Percentiles rank a stretch among this genome's conserved stretches.
phyloP scores from a whole-genome alignment of 2,888 invertebrate genomes.

The Entomobrya proxima region DNA sequence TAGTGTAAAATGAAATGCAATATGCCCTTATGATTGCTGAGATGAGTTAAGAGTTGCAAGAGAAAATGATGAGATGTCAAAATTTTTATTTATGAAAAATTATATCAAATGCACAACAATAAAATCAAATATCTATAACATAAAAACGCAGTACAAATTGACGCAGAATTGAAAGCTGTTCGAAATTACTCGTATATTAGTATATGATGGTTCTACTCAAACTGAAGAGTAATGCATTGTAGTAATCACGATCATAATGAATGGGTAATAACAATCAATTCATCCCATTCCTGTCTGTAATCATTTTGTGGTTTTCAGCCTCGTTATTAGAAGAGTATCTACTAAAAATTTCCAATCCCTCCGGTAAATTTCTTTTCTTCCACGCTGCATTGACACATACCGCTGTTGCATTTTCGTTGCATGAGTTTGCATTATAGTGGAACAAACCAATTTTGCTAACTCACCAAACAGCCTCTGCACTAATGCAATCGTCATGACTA shows the following conservation, averaged over 20 bases:
- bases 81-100: conserved; percentile 14
- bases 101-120: conserved; percentile 18
- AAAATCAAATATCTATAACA: conserved; percentile 31
- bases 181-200: not conserved
- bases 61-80: too few species aligned
- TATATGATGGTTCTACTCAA: conserved; percentile 21
- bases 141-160: conserved; percentile 6
- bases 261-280: conserved; percentile 61
- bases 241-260: conserved; percentile 38
- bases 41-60: too few species aligned
- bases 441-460: not conserved
- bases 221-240: not conserved
- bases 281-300: conserved; percentile 8
- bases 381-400: conserved; percentile 26
- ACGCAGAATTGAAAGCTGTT: not conserved
- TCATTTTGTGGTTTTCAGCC: conserved; percentile 37
- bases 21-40: too few species aligned
- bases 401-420: not conserved
- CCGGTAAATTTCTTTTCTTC: conserved; percentile 28
- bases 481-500: not conserved
- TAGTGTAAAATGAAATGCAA: too few species aligned
- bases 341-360: conserved; percentile 42
- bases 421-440: not conserved
- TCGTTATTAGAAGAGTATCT: not conserved
- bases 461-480: too few species aligned